Percentiles rank a stretch among this genome's conserved stretches.
These are phyloP conservation scores for Vesta saturnalis DNA, from an alignment of 2,888 invertebrate species.

Conservation along the genomic window DNA sequence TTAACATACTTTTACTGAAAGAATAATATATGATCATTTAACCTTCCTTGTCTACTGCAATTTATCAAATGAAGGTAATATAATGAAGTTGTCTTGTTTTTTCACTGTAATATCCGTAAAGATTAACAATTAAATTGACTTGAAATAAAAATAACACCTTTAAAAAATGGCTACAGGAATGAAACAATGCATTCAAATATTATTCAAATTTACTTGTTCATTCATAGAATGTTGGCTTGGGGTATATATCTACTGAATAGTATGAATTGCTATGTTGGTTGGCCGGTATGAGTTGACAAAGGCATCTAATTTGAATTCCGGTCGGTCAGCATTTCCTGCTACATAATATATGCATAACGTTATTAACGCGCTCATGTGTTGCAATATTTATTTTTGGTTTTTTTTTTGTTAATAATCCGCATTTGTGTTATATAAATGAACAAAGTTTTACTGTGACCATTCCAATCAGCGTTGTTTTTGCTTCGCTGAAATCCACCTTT, in stretches of 20 bases:
- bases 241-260: slow-evolving; percentile 31
- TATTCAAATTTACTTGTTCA: slow-evolving; percentile 46
- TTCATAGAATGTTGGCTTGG: slow-evolving; percentile 31
- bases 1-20: slow-evolving; percentile 44
- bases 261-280: slow-evolving; percentile 21
- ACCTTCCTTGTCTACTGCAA: slow-evolving; percentile 39
- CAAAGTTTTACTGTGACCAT: slow-evolving; percentile 25
- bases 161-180: slow-evolving; percentile 34
- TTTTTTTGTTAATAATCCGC: slow-evolving; percentile 10
- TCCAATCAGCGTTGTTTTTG: slow-evolving; percentile 58
- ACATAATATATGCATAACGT: slow-evolving; percentile 25
- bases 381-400: not conserved
- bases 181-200: slow-evolving; percentile 46
- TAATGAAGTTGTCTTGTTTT: slow-evolving; percentile 41
- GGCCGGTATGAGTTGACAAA: slow-evolving; percentile 31
- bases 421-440: slow-evolving; percentile 20
- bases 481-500: slow-evolving; percentile 61
- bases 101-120: slow-evolving; percentile 32
- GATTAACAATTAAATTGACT: slow-evolving; percentile 28
- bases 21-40: slow-evolving; percentile 30
- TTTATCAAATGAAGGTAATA: slow-evolving; percentile 38
- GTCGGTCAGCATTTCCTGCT: slow-evolving; percentile 32
- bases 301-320: slow-evolving; percentile 44
- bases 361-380: slow-evolving; percentile 26
- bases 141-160: slow-evolving; percentile 29